phyloP scores from a whole-genome alignment of 1,140 invertebrate genomes.

The Rhizoglyphus robini region DNA sequence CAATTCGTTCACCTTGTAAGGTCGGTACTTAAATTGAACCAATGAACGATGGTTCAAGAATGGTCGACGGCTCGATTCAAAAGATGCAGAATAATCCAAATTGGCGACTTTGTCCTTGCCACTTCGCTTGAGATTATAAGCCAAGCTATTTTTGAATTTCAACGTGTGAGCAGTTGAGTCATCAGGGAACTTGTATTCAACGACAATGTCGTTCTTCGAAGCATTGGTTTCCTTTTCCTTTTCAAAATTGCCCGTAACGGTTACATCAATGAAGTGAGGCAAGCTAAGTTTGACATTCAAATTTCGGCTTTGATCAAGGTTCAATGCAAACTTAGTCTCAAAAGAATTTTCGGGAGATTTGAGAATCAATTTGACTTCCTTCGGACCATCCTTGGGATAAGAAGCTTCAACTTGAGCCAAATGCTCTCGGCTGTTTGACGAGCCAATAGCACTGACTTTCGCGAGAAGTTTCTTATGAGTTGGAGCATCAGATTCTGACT shows the following conservation, averaged over 20 bases:
- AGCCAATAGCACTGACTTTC: conserved; percentile 10
- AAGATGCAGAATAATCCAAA: not conserved
- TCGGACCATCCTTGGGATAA: conserved; percentile 1
- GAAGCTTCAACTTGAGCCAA: not conserved
- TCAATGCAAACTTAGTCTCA: conserved; percentile 9
- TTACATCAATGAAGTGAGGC: not conserved
- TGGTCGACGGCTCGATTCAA: conserved; percentile 13
- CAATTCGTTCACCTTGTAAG: conserved; percentile 18
- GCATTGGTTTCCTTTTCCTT: conserved; percentile 13
- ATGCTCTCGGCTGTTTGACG: not conserved
- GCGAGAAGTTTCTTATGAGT: not conserved
- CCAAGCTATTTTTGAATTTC: not conserved
- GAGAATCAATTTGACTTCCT: not conserved
- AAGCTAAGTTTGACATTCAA: conserved; percentile 5
- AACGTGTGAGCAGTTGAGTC: not conserved
- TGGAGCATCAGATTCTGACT: not conserved
- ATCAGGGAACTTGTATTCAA: conserved; percentile 19
- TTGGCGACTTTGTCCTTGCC: not conserved
- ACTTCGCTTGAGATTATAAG: conserved; percentile 2
- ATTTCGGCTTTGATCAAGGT: not conserved
- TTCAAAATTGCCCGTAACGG: not conserved
- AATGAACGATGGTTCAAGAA: conserved; percentile 13
- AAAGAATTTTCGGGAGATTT: conserved; percentile 14
- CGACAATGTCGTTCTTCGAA: not conserved
- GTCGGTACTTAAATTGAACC: conserved; percentile 11